Conservation (phyloP, 2,113 vertebrate species). For the Psophia crepitans region DNA sequence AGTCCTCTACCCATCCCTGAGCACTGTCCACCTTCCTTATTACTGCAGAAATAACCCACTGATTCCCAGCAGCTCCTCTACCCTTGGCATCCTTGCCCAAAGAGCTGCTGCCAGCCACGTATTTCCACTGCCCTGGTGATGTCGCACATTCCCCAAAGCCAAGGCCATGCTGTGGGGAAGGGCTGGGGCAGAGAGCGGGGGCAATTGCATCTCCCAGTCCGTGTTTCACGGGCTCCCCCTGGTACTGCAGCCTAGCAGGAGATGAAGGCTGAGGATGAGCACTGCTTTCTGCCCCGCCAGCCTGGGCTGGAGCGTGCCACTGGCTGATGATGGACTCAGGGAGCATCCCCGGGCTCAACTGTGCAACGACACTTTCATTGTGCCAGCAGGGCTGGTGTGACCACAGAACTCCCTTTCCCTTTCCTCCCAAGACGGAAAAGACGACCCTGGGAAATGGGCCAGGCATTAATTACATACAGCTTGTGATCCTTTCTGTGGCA, state of each 20-base stretch:
- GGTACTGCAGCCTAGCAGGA: neutral
- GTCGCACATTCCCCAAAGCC: neutral
- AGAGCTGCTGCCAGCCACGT: neutral
- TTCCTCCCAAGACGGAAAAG: neutral
- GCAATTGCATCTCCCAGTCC: neutral
- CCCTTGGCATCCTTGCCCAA: neutral
- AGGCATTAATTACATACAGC: neutral
- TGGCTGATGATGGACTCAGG: neutral
- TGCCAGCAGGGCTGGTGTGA: accelerated
- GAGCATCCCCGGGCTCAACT: neutral
- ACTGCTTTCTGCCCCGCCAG: neutral
- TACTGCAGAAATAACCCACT: neutral
- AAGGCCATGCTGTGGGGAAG: neutral
- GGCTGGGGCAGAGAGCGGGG: neutral
- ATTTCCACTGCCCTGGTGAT: neutral
- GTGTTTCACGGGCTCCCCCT: neutral
- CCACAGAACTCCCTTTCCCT: neutral
- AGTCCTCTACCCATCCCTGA: neutral
- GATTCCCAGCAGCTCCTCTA: neutral
- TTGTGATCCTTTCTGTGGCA: neutral
- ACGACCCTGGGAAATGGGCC: neutral
- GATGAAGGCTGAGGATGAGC: neutral
- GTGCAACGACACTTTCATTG: neutral
- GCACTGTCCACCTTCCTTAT: neutral
- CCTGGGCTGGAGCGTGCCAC: neutral